phyloP scores from a whole-genome alignment of 2,113 vertebrate species.

The Tenebrosternarchus preto region DNA sequence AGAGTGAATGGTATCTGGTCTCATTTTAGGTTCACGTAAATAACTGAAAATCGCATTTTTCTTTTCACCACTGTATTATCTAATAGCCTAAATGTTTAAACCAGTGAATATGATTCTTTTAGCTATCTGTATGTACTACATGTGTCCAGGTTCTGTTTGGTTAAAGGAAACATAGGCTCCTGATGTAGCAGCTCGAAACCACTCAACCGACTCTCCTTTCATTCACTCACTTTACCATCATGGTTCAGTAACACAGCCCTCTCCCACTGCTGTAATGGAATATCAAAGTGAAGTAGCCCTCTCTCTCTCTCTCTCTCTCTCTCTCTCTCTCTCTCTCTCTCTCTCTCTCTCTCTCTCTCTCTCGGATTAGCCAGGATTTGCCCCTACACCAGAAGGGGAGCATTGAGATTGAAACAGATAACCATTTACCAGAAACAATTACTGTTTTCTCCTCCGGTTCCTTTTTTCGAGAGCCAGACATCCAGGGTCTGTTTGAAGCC shows the following conservation, averaged over 20 bases:
- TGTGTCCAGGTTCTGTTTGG: background rate
- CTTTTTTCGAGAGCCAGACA: constrained; percentile 36
- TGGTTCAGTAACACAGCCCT: background rate
- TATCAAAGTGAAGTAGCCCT: constrained; percentile 56
- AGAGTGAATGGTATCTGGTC: background rate
- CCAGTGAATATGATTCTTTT: background rate
- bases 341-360: constrained; percentile 37
- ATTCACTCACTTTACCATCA: constrained; percentile 2
- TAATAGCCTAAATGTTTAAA: background rate
- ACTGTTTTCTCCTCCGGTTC: constrained; percentile 62
- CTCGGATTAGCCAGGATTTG: constrained; percentile 41
- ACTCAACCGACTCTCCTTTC: background rate
- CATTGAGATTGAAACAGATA: constrained; percentile 59
- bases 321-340: too few relatives aligned
- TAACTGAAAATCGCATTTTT: background rate
- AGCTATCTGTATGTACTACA: too few relatives aligned
- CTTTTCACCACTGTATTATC: background rate
- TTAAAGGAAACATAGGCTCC: background rate
- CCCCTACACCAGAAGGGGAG: constrained; percentile 60
- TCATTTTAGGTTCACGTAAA: too few relatives aligned
- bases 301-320: constrained; percentile 24
- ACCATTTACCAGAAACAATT: constrained; percentile 69
- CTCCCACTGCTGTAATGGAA: constrained; percentile 11
- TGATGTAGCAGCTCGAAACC: too few relatives aligned
- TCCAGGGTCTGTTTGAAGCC: constrained; percentile 47